Evolutionary conservation across 2,797 vertebrate species (phyloP).

Genomic region (Coracias cyanogaster): DNA sequence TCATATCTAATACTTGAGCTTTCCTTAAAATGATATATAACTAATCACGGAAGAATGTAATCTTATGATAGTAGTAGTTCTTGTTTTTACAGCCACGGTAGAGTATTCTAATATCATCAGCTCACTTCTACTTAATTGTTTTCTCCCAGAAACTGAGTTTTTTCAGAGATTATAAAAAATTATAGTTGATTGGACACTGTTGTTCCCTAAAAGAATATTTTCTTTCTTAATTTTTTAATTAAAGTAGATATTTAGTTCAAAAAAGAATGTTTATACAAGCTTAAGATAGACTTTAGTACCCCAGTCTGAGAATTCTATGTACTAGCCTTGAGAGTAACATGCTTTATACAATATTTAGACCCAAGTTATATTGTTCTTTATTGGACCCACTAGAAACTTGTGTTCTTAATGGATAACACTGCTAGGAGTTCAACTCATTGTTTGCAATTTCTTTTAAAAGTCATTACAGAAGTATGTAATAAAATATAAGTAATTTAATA

Average conservation of each 20-base stretch:
- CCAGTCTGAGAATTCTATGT: not conserved
- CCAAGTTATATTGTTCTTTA: not conserved
- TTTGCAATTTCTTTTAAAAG: not conserved
- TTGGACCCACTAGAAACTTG: not conserved
- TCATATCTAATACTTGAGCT: not conserved
- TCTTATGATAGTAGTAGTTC: not conserved
- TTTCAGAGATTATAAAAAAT: not conserved
- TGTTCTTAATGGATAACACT: not conserved
- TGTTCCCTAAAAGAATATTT: not conserved
- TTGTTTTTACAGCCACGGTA: not conserved
- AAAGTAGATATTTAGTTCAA: not conserved
- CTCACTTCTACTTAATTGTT: not conserved
- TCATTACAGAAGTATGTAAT: not conserved
- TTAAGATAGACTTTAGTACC: not conserved
- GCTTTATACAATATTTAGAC: not conserved
- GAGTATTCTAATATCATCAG: not conserved
- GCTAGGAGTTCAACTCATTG: not conserved
- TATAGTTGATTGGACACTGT: not conserved
- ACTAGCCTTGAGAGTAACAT: not conserved
- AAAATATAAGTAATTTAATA: not conserved
- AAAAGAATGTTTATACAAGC: not conserved
- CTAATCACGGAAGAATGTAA: not conserved
- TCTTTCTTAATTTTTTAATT: not conserved
- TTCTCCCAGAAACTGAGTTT: not conserved
- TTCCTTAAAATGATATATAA: not conserved